Conservation (phyloP, 2,888 invertebrate species). For the Polia nebulosa region DNA sequence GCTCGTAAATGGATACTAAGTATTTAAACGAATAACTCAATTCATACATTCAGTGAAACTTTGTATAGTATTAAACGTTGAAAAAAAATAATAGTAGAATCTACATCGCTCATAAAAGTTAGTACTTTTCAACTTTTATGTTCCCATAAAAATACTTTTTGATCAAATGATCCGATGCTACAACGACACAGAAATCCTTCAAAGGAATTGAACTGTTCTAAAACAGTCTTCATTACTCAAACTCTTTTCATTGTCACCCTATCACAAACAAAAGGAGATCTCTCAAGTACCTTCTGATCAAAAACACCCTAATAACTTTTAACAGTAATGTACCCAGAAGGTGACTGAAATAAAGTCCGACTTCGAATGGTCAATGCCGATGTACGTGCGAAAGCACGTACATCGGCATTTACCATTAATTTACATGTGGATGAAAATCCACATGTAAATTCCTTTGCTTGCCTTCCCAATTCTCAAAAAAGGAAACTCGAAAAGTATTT, state of each 20-base stretch:
- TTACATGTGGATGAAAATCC: too few relatives aligned
- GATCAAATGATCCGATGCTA: neutral
- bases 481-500: conserved; percentile 41
- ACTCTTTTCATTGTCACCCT: neutral
- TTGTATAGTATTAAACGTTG: conserved; percentile 10
- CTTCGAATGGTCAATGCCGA: conserved; percentile 52
- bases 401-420: too few relatives aligned
- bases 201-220: conserved; percentile 4
- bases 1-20: neutral
- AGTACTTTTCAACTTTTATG: conserved; percentile 28
- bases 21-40: neutral
- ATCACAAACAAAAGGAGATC: conserved; percentile 1
- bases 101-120: conserved; percentile 8
- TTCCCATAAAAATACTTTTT: conserved; percentile 23
- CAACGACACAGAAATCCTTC: too few relatives aligned
- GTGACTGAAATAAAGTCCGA: conserved; percentile 33
- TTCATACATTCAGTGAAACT: neutral
- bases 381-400: too few relatives aligned
- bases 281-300: neutral
- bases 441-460: conserved; percentile 53
- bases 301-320: conserved; percentile 32
- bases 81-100: neutral
- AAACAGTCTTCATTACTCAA: neutral
- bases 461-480: conserved; percentile 34
- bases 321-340: conserved; percentile 14